Percentiles rank a stretch among this genome's conserved stretches.
These are phyloP conservation scores for Calidris pygmaea DNA, from an alignment of 2,113 vertebrate species.

Conservation along the genomic window DNA sequence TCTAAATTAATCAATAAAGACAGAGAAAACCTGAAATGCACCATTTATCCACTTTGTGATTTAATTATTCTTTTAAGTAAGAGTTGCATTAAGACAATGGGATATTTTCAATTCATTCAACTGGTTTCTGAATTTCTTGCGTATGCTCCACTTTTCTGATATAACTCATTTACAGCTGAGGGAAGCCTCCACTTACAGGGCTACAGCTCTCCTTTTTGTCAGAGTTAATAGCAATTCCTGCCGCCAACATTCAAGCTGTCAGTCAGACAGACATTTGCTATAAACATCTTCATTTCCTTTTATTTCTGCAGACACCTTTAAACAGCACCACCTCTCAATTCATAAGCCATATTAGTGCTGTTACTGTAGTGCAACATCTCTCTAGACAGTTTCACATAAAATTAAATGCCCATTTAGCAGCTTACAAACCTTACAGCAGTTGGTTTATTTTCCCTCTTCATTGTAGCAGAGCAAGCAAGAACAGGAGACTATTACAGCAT, in stretches of 20 bases:
- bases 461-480: not conserved
- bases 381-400: not conserved
- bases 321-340: slow-evolving; percentile 45
- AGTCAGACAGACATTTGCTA: slow-evolving; percentile 34
- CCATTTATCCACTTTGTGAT: not conserved
- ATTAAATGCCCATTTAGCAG: slow-evolving; percentile 29
- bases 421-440: slow-evolving; percentile 19
- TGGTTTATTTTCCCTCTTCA: slow-evolving; percentile 1
- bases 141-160: slow-evolving; percentile 3
- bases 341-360: slow-evolving; percentile 18
- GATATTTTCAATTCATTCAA: not conserved
- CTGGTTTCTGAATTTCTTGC: not conserved
- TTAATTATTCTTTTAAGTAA: not conserved
- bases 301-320: slow-evolving; percentile 44
- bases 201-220: not conserved
- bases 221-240: slow-evolving; percentile 17
- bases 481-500: not conserved
- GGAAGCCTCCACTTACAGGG: not conserved
- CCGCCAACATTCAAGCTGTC: slow-evolving; percentile 9
- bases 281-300: slow-evolving; percentile 52
- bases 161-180: not conserved
- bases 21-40: not conserved
- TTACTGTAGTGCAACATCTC: not conserved
- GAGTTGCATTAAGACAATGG: not conserved
- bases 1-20: not conserved